Evolutionary conservation across 2,113 vertebrate species (phyloP).

Genomic region (Chrysemys picta): DNA sequence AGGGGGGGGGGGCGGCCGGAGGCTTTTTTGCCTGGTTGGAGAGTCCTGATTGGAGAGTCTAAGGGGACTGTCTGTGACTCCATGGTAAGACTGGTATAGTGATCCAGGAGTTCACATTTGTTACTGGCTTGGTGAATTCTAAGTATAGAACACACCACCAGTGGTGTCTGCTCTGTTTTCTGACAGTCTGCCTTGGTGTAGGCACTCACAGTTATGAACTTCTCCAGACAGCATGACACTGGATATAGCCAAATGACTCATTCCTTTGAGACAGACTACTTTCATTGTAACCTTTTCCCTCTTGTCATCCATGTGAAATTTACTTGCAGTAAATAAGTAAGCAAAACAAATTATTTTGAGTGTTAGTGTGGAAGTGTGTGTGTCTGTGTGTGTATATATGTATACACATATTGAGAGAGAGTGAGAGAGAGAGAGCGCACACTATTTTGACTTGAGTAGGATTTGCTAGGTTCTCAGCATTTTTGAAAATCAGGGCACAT

Average conservation of each 20-base stretch:
- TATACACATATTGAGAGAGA: not conserved
- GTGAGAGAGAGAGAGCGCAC: too few relatives aligned
- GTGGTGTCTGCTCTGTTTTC: not conserved
- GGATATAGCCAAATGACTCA: not conserved
- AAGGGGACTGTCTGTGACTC: too few relatives aligned
- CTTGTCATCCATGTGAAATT: not conserved
- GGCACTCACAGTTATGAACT: not conserved
- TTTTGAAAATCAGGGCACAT: not conserved
- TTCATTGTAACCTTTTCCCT: not conserved
- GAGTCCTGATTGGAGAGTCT: too few relatives aligned
- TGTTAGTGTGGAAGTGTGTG: not conserved
- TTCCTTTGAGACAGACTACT: not conserved
- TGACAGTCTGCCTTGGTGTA: not conserved
- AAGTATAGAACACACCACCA: not conserved
- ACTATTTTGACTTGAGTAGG: not conserved
- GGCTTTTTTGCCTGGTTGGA: too few relatives aligned
- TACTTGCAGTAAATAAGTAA: conserved; percentile 14
- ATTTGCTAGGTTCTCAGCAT: accelerated
- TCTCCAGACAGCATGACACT: not conserved
- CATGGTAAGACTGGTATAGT: too few relatives aligned
- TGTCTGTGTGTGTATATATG: not conserved
- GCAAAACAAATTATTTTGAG: conserved; percentile 22
- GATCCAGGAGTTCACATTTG: too few relatives aligned
- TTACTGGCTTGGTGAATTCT: not conserved
- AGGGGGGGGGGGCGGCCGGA: too few relatives aligned